These are phyloP conservation scores for Thymallus thymallus DNA, from an alignment of 2,113 vertebrate genomes.

Conservation along the genomic window DNA sequence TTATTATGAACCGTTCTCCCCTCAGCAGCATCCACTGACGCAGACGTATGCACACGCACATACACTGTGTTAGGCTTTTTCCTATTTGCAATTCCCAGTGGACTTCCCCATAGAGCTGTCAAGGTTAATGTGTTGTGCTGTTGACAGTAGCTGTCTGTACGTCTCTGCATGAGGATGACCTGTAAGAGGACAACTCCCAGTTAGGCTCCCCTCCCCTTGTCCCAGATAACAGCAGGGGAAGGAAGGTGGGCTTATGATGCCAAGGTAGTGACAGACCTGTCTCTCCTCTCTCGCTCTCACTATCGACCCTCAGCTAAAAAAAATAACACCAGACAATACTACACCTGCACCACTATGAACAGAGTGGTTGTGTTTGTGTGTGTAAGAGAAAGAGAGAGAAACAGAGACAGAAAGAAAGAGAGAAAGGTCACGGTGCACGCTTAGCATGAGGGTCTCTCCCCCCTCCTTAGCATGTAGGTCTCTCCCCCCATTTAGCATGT, in stretches of 20 bases:
- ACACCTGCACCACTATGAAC: no score
- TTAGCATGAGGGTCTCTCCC: no score
- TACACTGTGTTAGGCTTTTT: conserved; percentile 29
- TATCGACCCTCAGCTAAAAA: not conserved
- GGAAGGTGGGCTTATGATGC: conserved; percentile 21
- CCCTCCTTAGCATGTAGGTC: no score
- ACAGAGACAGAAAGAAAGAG: no score
- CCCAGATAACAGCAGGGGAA: conserved; percentile 45
- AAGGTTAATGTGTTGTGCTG: conserved; percentile 46
- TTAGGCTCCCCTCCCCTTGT: conserved; percentile 17
- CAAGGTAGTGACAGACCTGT: conserved; percentile 34
- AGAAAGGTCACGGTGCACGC: no score
- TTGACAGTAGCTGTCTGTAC: conserved; percentile 29
- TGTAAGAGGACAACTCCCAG: conserved; percentile 18
- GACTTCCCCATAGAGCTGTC: conserved; percentile 25
- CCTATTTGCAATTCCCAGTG: conserved; percentile 39
- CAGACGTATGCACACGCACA: conserved; percentile 12
- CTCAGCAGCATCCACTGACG: not conserved
- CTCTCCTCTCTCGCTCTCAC: not conserved
- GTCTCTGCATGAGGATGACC: conserved; percentile 38
- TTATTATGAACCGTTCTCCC: no score
- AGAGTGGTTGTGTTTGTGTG: no score
- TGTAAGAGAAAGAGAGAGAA: no score
- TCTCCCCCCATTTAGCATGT: no score
- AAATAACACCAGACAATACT: not conserved